Conservation (phyloP, 2,113 vertebrate genomes). For the Xerus inauris region DNA sequence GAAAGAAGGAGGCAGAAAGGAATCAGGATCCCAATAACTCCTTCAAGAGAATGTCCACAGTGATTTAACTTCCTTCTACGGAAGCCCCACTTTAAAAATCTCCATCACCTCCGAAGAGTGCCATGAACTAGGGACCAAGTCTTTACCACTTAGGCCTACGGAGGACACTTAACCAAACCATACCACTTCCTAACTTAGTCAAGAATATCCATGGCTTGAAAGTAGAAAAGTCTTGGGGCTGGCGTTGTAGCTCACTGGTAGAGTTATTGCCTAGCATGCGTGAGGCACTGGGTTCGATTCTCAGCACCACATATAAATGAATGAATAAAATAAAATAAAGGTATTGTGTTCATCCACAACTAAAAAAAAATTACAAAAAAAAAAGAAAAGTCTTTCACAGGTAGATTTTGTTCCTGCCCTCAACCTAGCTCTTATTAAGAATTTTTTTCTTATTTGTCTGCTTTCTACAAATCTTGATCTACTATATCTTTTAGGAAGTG, state of each 20-base stretch:
- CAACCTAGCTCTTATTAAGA: background rate
- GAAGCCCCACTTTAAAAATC: background rate
- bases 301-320: no score
- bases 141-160: background rate
- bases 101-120: background rate
- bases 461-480: background rate
- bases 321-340: no score
- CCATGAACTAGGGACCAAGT: background rate
- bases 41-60: background rate
- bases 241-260: no score
- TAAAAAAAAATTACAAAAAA: no score
- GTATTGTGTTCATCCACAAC: no score
- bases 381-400: background rate
- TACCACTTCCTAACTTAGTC: background rate
- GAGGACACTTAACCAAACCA: background rate
- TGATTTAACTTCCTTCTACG: background rate
- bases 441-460: background rate
- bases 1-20: background rate
- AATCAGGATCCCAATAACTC: background rate
- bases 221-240: background rate
- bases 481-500: conserved; percentile 9
- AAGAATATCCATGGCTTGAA: background rate
- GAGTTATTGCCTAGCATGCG: no score
- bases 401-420: background rate
- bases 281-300: no score